Evolutionary conservation across 2,797 vertebrate species (phyloP).

Genomic region (Lerista edwardsae): DNA sequence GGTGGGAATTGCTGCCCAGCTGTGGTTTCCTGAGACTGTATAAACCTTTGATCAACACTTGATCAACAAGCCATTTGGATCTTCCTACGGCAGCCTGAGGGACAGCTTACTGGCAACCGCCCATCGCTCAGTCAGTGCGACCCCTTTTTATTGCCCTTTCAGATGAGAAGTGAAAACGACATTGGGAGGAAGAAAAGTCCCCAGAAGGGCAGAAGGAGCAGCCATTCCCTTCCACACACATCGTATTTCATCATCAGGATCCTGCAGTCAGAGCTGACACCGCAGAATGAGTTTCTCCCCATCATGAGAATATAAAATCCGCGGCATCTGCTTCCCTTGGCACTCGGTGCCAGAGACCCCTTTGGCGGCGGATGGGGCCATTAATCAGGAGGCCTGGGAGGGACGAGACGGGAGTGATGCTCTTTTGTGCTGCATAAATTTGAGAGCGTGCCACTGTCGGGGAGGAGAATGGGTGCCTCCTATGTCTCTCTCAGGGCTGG

Average conservation of each 20-base stretch:
- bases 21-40: too few relatives aligned
- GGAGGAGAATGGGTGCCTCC: conserved; percentile 57
- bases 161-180: conserved; percentile 79
- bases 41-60: too few relatives aligned
- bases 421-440: conserved; percentile 72
- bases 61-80: too few relatives aligned
- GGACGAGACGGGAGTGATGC: conserved; percentile 71
- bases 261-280: conserved; percentile 78
- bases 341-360: conserved; percentile 75
- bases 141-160: conserved; percentile 78
- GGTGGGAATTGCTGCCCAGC: too few relatives aligned
- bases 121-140: conserved; percentile 76
- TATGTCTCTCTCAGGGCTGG: conserved; percentile 72
- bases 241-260: conserved; percentile 86
- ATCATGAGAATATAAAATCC: conserved; percentile 78
- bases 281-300: conserved; percentile 79
- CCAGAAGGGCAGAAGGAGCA: conserved; percentile 79
- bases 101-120: conserved; percentile 78
- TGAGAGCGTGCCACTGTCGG: conserved; percentile 75
- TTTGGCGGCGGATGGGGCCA: conserved; percentile 64
- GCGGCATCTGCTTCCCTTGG: conserved; percentile 76
- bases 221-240: conserved; percentile 80
- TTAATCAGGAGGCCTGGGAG: conserved; percentile 75
- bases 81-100: neutral
- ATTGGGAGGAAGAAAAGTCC: conserved; percentile 79